Evolutionary conservation across 2,797 vertebrate species (phyloP), one percentile per base, ranked within the genome.

Genomic region (Hoplostethus atlanticus): DNA sequence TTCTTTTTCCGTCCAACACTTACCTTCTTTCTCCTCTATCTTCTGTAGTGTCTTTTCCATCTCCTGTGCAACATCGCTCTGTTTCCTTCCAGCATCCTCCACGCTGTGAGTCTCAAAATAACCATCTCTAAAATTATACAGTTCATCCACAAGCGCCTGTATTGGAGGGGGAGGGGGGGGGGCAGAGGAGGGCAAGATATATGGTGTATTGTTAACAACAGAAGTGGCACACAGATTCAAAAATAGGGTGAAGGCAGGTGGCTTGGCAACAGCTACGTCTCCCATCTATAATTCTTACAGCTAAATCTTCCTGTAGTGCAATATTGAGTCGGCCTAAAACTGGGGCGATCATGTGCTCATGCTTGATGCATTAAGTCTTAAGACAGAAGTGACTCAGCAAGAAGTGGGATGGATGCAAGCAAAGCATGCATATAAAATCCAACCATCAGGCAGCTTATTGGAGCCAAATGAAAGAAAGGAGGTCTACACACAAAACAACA

Each of bases 91-190:
- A 21, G 96, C 97, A 76, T 96, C 93, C 73, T 96, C 95, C 50
- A 97, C 92, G 48, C 90, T 76, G 56, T 96, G 96, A 12, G 93
- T 95, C 86, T 97, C 96, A 61, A 97, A 97, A 85, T 97, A 97
- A 84, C 92, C 87, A 64, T 97, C 97, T 87, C 96, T 93, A 84
- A 96, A 97, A 51, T 85, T 77, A 82, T 96, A 96, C 3, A 97
- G 91, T 16, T 91, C 92, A 84, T 97, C 95, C 71, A 98, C 96
- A 0, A 96, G 91, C 63, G 95, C 96, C 97, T 98, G 82, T 2
- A 30, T 68, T 1, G 34, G 1, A 8, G 2, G 15, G 17, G 3
- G 5, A 1, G 9, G 0, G 7, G 17, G 8, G 28, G 5, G 10
- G 25, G 7, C 0, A 1, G 21, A 36, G 28, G 15, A 12, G 31